A percentile compares a stretch with the other conserved stretches of the same genome.
These are phyloP conservation scores for Leptosomus discolor DNA, from an alignment of 2,113 vertebrate species.

Conservation along the genomic window DNA sequence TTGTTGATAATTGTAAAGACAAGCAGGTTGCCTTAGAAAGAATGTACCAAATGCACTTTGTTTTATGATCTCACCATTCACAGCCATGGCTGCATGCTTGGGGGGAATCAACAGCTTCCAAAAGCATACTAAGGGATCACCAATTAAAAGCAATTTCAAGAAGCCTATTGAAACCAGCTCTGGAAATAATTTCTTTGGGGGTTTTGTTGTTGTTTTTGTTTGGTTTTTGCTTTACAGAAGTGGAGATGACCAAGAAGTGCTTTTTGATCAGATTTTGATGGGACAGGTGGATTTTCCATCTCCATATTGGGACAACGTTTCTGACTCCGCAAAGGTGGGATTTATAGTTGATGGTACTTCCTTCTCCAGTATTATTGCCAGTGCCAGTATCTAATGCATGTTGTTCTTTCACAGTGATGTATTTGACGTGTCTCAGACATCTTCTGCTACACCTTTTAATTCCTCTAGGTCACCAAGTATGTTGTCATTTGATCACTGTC, in stretches of 20 bases:
- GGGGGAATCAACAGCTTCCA: not conserved
- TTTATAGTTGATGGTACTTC: not conserved
- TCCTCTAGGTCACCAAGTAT: not conserved
- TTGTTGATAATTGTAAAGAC: not conserved
- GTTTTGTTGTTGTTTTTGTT: not conserved
- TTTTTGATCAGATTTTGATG: constrained; percentile 93
- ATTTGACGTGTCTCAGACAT: not conserved
- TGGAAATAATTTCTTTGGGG: constrained; percentile 1
- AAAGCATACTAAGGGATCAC: not conserved
- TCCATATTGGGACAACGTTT: constrained; percentile 93
- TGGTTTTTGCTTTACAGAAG: constrained; percentile 71
- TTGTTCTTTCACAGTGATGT: not conserved
- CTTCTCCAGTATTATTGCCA: not conserved
- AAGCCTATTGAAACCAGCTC: not conserved
- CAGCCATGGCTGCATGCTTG: not conserved
- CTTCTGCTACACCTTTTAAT: not conserved
- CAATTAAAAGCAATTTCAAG: not conserved
- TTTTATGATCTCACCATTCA: not conserved
- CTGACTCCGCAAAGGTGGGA: constrained; percentile 90
- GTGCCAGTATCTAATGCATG: not conserved
- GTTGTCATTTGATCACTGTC: not conserved
- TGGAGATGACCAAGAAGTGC: constrained; percentile 89
- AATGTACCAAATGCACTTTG: not conserved
- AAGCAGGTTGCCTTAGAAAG: not conserved
- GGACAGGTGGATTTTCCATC: constrained; percentile 91